These are phyloP conservation scores for Neocrepidodera transversa DNA, from an alignment of 2,888 invertebrate genomes.

Conservation along the genomic window DNA sequence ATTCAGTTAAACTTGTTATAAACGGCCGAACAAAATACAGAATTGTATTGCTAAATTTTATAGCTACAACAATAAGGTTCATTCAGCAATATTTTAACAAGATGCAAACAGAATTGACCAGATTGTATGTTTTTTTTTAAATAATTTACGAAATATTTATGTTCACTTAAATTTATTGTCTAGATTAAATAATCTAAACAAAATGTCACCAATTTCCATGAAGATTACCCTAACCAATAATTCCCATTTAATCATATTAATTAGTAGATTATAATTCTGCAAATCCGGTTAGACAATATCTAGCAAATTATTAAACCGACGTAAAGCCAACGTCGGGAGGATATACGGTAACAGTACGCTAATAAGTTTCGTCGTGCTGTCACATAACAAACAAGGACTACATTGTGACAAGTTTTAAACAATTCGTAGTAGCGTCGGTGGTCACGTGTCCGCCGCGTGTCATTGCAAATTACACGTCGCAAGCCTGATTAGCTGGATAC, in stretches of 20 bases:
- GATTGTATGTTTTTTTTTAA: no score
- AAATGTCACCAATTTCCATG: no score
- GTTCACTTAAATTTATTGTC: no score
- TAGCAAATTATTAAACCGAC: conserved; percentile 14
- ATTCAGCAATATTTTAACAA: no score
- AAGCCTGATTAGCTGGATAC: conserved; percentile 56
- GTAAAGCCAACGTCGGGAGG: not conserved
- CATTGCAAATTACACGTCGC: conserved; percentile 58
- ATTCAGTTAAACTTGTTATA: no score
- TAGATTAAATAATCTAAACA: no score
- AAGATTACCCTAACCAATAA: not conserved
- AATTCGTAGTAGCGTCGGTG: conserved; percentile 51
- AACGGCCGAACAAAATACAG: no score
- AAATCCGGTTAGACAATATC: conserved; percentile 16
- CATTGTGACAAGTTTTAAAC: conserved; percentile 58
- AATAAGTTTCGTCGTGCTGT: conserved; percentile 41
- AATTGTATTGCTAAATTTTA: no score
- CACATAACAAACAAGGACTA: conserved; percentile 50
- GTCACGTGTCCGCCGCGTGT: conserved; percentile 58
- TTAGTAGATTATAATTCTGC: conserved; percentile 4
- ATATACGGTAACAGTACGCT: conserved; percentile 22
- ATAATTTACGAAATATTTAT: no score
- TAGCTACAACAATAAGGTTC: no score
- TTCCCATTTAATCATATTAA: conserved; percentile 5
- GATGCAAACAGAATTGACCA: no score